phyloP scores from a whole-genome alignment of 2,888 invertebrate species.

The Dugesia japonica region DNA sequence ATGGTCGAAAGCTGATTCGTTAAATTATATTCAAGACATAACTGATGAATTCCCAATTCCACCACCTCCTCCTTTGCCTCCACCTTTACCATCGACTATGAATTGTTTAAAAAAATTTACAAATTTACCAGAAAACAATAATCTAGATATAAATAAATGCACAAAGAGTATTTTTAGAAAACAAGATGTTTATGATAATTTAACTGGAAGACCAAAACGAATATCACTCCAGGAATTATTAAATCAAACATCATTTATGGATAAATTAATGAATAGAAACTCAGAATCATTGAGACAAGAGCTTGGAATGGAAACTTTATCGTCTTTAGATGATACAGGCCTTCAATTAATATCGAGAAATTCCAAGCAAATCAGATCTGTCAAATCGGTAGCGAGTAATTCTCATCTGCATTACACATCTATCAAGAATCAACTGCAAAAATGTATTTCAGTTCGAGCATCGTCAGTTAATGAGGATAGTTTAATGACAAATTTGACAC shows the following conservation, averaged over 20 bases:
- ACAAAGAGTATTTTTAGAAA: neutral
- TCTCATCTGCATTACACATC: neutral
- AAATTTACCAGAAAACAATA: neutral
- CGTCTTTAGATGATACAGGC: neutral
- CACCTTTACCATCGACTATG: neutral
- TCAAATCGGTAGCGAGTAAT: neutral
- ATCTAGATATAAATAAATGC: neutral
- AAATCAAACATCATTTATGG: neutral
- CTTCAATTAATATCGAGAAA: neutral
- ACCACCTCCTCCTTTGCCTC: neutral
- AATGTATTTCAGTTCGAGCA: neutral
- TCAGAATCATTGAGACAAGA: slow-evolving; percentile 6
- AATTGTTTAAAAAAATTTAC: neutral
- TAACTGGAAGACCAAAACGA: neutral
- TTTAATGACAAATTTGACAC: neutral
- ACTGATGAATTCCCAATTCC: slow-evolving; percentile 2
- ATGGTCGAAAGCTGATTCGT: slow-evolving; percentile 4
- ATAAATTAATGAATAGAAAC: neutral
- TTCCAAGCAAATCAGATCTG: neutral
- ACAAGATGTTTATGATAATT: neutral
- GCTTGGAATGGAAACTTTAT: neutral
- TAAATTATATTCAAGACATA: neutral
- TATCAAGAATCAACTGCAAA: neutral
- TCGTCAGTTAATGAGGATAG: neutral
- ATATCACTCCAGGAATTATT: neutral